A percentile compares a stretch with the other conserved stretches of the same genome.
Conservation (phyloP, 2,888 invertebrate species). For the Zootermopsis nevadensis region DNA sequence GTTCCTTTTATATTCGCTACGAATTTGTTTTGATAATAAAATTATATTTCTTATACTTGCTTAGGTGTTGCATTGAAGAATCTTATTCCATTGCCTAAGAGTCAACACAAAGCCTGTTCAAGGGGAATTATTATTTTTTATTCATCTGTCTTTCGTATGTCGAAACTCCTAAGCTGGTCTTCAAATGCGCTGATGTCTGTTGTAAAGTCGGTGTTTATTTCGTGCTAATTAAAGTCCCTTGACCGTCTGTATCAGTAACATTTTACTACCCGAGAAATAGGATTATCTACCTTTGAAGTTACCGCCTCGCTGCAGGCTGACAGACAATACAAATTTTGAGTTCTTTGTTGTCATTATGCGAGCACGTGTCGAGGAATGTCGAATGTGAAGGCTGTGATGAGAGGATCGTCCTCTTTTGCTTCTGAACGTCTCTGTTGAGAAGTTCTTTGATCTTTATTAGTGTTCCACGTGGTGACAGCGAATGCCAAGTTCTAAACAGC, state of each 20-base stretch:
- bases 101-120: not conserved
- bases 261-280: slow-evolving; percentile 29
- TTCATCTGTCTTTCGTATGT: not conserved
- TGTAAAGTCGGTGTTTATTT: not conserved
- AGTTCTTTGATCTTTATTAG: slow-evolving; percentile 9
- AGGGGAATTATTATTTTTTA: not conserved
- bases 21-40: not conserved
- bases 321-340: not conserved
- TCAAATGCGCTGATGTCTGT: not conserved
- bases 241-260: slow-evolving; percentile 35
- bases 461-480: not conserved
- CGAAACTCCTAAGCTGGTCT: not conserved
- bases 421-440: not conserved
- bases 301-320: not conserved
- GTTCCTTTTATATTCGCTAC: not conserved
- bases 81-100: not conserved
- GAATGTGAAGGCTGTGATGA: not conserved
- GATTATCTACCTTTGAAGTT: slow-evolving; percentile 20
- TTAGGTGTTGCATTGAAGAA: too few species aligned
- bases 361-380: not conserved
- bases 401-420: not conserved
- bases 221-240: slow-evolving; percentile 36
- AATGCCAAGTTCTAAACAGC: not conserved
- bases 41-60: not conserved
- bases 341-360: not conserved